phyloP scores from a whole-genome alignment of 1,140 invertebrate genomes.

The Gonatopus flavifemur region DNA sequence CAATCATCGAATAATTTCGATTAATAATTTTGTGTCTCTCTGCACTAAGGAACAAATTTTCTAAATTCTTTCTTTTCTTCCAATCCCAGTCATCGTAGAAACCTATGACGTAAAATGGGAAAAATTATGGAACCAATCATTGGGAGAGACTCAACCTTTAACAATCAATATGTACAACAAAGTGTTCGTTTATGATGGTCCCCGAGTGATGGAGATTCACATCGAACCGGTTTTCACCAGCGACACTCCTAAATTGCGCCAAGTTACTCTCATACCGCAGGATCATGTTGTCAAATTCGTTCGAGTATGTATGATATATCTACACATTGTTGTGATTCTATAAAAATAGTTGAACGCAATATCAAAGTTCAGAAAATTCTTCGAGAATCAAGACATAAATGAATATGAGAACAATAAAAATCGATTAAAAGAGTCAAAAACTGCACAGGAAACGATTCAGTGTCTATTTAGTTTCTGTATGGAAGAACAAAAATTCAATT shows the following conservation, averaged over 20 bases:
- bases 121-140: constrained; percentile 17
- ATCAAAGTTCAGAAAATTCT: no score
- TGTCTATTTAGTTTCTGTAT: no score
- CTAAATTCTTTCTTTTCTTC: no score
- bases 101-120: constrained; percentile 23
- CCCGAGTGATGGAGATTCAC: constrained; percentile 14
- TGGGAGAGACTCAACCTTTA: constrained; percentile 6
- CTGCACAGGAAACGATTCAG: no score
- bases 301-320: constrained; percentile 26
- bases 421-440: no score
- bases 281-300: constrained; percentile 16
- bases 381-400: no score
- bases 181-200: constrained; percentile 22
- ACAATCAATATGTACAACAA: constrained; percentile 14
- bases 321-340: background rate
- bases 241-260: background rate
- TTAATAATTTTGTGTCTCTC: no score
- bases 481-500: no score
- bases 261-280: constrained; percentile 3
- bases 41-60: no score
- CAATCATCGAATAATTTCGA: no score
- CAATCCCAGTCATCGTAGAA: constrained; percentile 1
- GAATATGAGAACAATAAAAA: no score
- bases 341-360: no score
- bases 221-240: constrained; percentile 5